Evolutionary conservation across 2,797 vertebrate species (phyloP), one percentile per base, ranked within the genome.

Genomic region (Synanceia verrucosa): DNA sequence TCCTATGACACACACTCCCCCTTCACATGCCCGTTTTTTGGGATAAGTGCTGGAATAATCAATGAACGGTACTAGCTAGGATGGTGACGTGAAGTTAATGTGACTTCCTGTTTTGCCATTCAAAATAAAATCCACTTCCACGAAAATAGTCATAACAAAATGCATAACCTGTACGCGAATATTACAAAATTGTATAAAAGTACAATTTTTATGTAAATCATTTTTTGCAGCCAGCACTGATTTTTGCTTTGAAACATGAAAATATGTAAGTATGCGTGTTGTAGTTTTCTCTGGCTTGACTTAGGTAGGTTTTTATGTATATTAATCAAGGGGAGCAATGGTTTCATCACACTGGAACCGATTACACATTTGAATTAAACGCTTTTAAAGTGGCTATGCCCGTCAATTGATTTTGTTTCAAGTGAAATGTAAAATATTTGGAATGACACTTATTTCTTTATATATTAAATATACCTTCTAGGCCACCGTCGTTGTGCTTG

Each of bases 401-500:
- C n/a, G n/a, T n/a, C n/a, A n/a, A n/a, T n/a, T n/a, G n/a, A n/a
- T n/a, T n/a, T n/a, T n/a, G n/a, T n/a, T n/a, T n/a, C n/a, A n/a
- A n/a, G n/a, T n/a, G n/a, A 21, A 28, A 59, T 12, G 1, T 33
- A 2, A 10, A 44, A 23, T 1, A 11, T 6, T 1, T 12, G 3
- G 10, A 37, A 36, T 9, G 2, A 26, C 1, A 39, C 12, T 4
- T 2, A 9, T 14, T 11, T 16, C 26, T n/a, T 11, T 8, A 6
- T 8, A 2, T 7, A 6, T 12, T 6, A 19, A 21, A 1, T 41
- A 6, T 11, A 33, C 43, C 67, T 28, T 34, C 2, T 11, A 1
- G 55, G 86, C 83, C 63, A 44, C 88, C 81, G 84, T 88, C 80
- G 59, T 24, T 50, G 0, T 9, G 4, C 0, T 2, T 9, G 14